Evolutionary conservation across 1,140 invertebrate genomes (phyloP).

Genomic region (Dysdera silvatica): DNA sequence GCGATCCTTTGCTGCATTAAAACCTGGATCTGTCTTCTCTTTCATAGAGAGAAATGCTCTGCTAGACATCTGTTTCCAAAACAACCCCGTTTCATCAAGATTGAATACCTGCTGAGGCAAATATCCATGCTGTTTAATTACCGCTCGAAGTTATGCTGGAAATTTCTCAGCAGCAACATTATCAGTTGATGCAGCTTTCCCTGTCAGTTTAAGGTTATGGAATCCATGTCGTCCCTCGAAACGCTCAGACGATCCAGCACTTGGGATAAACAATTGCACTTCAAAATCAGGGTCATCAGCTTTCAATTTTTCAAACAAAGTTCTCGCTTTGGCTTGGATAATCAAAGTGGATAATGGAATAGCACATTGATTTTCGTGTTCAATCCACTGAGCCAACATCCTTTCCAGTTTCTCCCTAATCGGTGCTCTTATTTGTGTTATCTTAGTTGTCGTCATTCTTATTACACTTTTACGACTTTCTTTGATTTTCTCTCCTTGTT

Average conservation of each 20-base stretch:
- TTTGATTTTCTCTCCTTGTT: constrained; percentile 2
- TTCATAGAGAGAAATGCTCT: constrained; percentile 35
- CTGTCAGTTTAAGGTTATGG: background rate
- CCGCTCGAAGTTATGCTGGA: background rate
- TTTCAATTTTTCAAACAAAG: background rate
- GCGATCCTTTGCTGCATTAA: constrained; percentile 45
- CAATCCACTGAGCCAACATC: background rate
- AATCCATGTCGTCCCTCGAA: background rate
- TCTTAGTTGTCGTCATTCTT: background rate
- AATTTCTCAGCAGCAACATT: background rate
- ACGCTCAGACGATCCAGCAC: background rate
- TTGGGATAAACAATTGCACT: background rate
- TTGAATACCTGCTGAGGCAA: background rate
- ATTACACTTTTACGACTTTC: constrained; percentile 8
- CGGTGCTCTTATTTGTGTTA: constrained; percentile 5
- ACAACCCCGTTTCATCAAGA: background rate
- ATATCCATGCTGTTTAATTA: background rate
- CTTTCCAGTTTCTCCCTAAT: background rate
- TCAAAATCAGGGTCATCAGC: background rate
- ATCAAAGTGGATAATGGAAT: too few species aligned
- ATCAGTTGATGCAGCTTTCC: background rate
- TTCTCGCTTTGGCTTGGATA: too few species aligned
- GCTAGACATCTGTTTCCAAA: constrained; percentile 13
- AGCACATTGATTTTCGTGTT: background rate
- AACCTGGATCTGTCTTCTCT: constrained; percentile 42